Evolutionary conservation across 2,797 vertebrate species (phyloP).

Genomic region (Pygocentrus nattereri): DNA sequence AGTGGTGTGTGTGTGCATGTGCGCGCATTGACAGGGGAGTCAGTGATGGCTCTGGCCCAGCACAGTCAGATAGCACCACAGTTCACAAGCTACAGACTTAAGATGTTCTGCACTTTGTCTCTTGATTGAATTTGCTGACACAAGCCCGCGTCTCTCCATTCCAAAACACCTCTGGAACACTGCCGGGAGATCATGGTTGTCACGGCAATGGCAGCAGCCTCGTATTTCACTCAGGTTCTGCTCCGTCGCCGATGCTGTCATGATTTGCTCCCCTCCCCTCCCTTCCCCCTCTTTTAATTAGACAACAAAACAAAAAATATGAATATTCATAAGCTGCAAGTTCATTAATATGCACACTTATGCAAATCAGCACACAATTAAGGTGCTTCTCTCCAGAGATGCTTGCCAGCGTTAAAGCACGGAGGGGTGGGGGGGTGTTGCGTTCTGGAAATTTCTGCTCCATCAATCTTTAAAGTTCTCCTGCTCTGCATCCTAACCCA

Average conservation of each 20-base stretch:
- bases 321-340: slow-evolving; percentile 89
- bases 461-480: slow-evolving; percentile 74
- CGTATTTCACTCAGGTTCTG: slow-evolving; percentile 77
- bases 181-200: slow-evolving; percentile 77
- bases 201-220: slow-evolving; percentile 76
- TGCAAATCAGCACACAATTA: slow-evolving; percentile 86
- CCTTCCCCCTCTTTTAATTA: slow-evolving; percentile 85
- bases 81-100: slow-evolving; percentile 4
- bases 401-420: slow-evolving; percentile 69
- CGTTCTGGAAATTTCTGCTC: slow-evolving; percentile 76
- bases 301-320: slow-evolving; percentile 92
- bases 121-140: slow-evolving; percentile 61
- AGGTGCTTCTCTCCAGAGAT: slow-evolving; percentile 81
- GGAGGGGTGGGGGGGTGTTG: slow-evolving; percentile 45
- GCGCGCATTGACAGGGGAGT: slow-evolving; percentile 14
- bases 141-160: slow-evolving; percentile 70
- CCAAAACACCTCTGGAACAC: slow-evolving; percentile 70
- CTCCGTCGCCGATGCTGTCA: slow-evolving; percentile 79
- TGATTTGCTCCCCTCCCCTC: slow-evolving; percentile 64
- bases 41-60: slow-evolving; percentile 11
- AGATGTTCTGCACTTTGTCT: slow-evolving; percentile 14
- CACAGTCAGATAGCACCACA: background rate
- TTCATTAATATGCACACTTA: slow-evolving; percentile 88
- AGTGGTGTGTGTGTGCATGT: slow-evolving; percentile 48
- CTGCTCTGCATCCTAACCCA: slow-evolving; percentile 55